Conservation (phyloP, 2,113 vertebrate genomes). For the Lonchura striata region DNA sequence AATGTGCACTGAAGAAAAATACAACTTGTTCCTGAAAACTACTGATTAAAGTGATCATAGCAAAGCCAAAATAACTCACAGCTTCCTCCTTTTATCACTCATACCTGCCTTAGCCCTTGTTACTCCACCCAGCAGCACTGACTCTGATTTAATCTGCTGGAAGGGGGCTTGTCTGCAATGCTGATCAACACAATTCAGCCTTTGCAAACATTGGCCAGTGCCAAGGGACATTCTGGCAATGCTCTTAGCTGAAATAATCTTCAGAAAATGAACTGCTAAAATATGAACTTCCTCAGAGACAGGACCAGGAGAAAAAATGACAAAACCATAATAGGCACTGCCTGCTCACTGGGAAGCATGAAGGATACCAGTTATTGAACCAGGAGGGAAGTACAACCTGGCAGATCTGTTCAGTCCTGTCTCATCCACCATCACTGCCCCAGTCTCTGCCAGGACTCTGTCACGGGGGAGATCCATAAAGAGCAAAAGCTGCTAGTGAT, state of each 20-base stretch:
- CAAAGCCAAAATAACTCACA: conserved; percentile 3
- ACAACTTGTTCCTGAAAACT: conserved; percentile 44
- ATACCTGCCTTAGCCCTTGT: not conserved
- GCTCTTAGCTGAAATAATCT: conserved; percentile 16
- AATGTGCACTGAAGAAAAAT: conserved; percentile 20
- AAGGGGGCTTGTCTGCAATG: not conserved
- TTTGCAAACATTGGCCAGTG: not conserved
- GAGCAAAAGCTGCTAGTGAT: not conserved
- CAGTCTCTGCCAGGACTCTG: not conserved
- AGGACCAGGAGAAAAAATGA: not conserved
- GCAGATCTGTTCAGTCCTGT: not conserved
- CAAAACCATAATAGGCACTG: not conserved
- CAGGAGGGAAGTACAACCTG: not conserved
- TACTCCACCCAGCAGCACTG: not conserved
- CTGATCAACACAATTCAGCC: not conserved
- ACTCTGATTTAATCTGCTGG: not conserved
- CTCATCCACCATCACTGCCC: not conserved
- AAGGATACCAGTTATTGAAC: not conserved
- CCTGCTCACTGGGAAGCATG: not conserved
- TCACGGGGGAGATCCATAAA: not conserved
- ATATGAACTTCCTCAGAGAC: not conserved
- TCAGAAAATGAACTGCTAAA: conserved; percentile 5
- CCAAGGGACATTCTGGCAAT: not conserved
- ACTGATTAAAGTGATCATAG: conserved; percentile 45
- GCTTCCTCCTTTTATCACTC: not conserved